phyloP scores from a whole-genome alignment of 2,888 invertebrate genomes.

The Tholera decimalis region DNA sequence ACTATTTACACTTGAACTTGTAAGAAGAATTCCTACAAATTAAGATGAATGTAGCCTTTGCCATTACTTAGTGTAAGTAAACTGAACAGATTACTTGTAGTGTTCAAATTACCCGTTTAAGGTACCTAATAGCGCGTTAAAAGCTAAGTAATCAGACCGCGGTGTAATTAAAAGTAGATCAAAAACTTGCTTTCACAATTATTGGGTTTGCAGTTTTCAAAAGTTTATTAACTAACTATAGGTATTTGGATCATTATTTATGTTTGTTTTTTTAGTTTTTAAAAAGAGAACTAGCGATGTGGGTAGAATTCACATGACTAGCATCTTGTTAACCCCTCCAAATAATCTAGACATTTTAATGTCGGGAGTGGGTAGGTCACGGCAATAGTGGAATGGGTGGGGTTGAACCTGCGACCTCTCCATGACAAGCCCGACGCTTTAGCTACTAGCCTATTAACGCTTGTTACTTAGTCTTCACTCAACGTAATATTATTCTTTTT shows the following conservation, averaged over 20 bases:
- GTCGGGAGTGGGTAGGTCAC: too few relatives aligned
- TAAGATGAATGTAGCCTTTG: constrained; percentile 1
- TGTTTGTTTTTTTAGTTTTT: background rate
- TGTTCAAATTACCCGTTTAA: background rate
- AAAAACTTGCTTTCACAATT: constrained; percentile 11
- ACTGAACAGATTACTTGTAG: background rate
- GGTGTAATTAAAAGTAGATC: constrained; percentile 6
- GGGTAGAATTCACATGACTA: too few relatives aligned
- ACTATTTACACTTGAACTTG: background rate
- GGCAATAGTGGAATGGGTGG: too few relatives aligned
- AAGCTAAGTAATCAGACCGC: background rate
- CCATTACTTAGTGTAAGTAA: background rate
- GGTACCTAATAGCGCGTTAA: constrained; percentile 14
- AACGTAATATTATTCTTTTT: too few relatives aligned
- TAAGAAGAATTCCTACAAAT: background rate
- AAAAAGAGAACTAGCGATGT: too few relatives aligned
- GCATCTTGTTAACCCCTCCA: too few relatives aligned
- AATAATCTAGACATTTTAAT: too few relatives aligned
- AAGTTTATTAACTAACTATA: background rate
- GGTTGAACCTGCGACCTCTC: too few relatives aligned
- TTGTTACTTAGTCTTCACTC: too few relatives aligned
- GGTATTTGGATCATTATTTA: background rate
- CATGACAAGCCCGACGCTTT: too few relatives aligned
- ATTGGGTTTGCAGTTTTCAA: background rate
- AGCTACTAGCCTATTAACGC: too few relatives aligned